phyloP scores from a whole-genome alignment of 2,888 invertebrate genomes.

The Isotomurus palustris region DNA sequence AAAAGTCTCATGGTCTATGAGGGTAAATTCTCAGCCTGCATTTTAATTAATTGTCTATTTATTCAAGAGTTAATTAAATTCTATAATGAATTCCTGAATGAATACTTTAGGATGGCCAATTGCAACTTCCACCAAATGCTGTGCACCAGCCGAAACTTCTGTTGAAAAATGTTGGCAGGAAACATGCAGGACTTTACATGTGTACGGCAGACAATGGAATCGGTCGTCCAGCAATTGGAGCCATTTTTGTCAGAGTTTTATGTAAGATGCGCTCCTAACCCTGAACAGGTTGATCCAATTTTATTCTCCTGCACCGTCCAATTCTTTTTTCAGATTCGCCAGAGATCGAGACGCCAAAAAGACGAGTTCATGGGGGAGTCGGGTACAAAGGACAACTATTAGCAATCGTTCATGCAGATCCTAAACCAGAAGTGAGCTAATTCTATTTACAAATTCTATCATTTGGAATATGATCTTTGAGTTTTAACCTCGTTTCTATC shows the following conservation, averaged over 20 bases:
- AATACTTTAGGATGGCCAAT: conserved; percentile 32
- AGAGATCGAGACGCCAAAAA: conserved; percentile 61
- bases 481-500: neutral
- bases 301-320: neutral
- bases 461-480: neutral
- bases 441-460: neutral
- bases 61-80: neutral
- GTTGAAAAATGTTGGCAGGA: conserved; percentile 34
- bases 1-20: conserved; percentile 64
- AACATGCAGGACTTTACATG: conserved; percentile 24
- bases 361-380: conserved; percentile 70
- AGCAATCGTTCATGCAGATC: conserved; percentile 65
- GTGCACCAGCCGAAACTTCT: conserved; percentile 32
- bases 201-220: conserved; percentile 64
- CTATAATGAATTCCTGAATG: neutral
- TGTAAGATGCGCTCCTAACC: conserved; percentile 59
- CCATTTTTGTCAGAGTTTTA: conserved; percentile 65
- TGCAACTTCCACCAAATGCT: conserved; percentile 31
- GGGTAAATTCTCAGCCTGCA: conserved; percentile 50
- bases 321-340: conserved; percentile 62
- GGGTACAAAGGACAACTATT: conserved; percentile 65
- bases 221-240: conserved; percentile 64
- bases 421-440: conserved; percentile 60
- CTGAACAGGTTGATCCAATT: neutral
- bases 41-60: neutral